Base-by-base conservation (phyloP, 2,888 invertebrate species). In the Gastracanthus pulcherrimus region DNA sequence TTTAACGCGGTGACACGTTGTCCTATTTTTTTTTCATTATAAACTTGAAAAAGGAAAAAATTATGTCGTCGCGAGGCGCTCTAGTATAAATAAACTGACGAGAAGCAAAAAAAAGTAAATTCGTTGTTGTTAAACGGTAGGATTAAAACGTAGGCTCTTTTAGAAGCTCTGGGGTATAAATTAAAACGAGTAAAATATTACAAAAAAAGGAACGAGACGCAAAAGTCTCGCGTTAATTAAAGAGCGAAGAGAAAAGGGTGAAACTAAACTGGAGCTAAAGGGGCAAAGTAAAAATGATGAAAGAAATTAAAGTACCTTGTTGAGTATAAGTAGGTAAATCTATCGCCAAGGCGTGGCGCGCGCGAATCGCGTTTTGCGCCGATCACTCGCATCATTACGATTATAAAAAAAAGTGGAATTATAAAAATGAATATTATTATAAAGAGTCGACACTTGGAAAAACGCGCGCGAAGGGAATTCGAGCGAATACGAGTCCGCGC, bases 311-410 rank as follows among this genome's bases (percentile, higher is more conserved):
- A 89, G 90, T 91, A 91, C 90, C 91, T 91, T 90, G 89, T 91
- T 89, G 90, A 90, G 84, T 89, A 88, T 90, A 91, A 90, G 88
- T 89, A 90, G 89, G 86, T 88, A 84, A 88, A 62, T 36, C 45
- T 70, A 87, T 87, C 86, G 87, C 86, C 87, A 87, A 87, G 87
- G 86, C 87, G 84, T 60, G 75, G 82, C 70, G 80, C 79, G 78
- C 79, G 71, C 76, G 66, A 82, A 81, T 82, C 80, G 82, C 81
- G 82, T 78, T 80, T 85, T 16, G 84, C 83, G 84, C 81, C 84
- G 84, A 86, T 86, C 85, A 85, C 85, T 87, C 86, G 84, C 84
- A 80, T 83, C 83, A 82, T 85, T 78, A 83, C 67, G 45, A 84
- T 64, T 64, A 34, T 38, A 45, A 72, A 51, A n/a, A n/a, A 48